Base-by-base conservation (phyloP, 2,113 vertebrate species). In the Petroica traversi region DNA sequence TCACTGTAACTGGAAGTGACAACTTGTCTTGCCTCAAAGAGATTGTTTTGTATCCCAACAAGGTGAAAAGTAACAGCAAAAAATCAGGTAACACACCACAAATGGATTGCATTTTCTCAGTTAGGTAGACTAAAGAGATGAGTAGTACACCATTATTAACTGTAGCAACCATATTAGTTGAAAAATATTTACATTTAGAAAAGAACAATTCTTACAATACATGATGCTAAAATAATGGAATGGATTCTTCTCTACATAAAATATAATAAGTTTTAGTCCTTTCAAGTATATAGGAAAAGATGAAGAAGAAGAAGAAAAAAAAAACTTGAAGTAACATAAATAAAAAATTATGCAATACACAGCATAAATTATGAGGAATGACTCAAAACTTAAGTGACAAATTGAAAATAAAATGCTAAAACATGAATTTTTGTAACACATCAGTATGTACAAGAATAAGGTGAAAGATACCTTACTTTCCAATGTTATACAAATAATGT, bases 1-100 rank as follows among this genome's bases (percentile, higher is more conserved):
- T n/a, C n/a, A 78, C 28, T 85, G 63, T 95, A 98, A 98, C 75
- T 88, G 81, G 58, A 97, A 96, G 34, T 93, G 98, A 98, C 96
- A 98, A 88, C 45, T 63, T 92, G 29, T 95, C 78, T 92, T 68
- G 57, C 41, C 45, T 95, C 66, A 77, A 96, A 95, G 46, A 88
- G 68, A 91, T 89, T 95, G 54, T 95, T 95, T 96, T 90, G 55
- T 93, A 33, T 87, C 57, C 38, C 57, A 93, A 23, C 76, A 76
- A 89, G 76, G 20, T 79, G 48, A 91, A 97, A 97, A 96, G 93
- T 85, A 95, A 76, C 24, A 26, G 51, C 49, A 72, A 74, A 12
- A 46, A 95, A 80, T 95, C 57, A 90, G 22, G 48, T 85, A 91
- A 79, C 41, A 67, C 24, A 61, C 14, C 23, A 91, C 9, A 86